Evolutionary conservation across 2,797 vertebrate genomes (phyloP).

Genomic region (Pogoniulus pusillus): DNA sequence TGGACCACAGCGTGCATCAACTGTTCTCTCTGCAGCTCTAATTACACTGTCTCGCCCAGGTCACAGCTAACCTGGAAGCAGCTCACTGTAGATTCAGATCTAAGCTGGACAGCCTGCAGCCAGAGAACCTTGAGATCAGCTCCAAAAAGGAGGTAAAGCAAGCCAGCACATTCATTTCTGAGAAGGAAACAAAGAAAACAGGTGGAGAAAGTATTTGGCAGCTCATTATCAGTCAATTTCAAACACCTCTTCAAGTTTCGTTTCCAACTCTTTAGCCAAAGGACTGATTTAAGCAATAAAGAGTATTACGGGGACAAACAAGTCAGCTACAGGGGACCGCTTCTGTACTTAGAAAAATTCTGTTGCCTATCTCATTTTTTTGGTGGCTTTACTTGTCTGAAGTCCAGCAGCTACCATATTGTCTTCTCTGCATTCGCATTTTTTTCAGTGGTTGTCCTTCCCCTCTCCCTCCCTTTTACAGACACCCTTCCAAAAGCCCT

Average conservation of each 20-base stretch:
- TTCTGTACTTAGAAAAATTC: background rate
- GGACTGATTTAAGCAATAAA: background rate
- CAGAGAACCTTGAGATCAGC: constrained; percentile 6
- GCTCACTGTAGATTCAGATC: constrained; percentile 71
- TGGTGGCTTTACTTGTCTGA: background rate
- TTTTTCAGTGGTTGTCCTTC: background rate
- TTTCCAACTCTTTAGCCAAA: background rate
- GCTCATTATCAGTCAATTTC: background rate
- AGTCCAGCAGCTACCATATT: background rate
- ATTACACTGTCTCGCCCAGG: constrained; percentile 23
- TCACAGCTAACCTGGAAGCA: constrained; percentile 73
- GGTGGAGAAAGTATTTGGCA: background rate
- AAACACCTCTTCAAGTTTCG: background rate
- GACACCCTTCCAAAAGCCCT: background rate
- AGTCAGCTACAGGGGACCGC: background rate
- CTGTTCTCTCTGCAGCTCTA: background rate
- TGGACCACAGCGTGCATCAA: background rate
- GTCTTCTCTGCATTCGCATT: background rate
- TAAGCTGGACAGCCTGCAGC: constrained; percentile 66
- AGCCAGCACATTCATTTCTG: background rate
- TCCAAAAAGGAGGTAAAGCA: background rate
- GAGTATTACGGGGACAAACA: background rate
- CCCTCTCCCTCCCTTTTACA: background rate
- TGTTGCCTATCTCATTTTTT: background rate
- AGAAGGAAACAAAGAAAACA: background rate